Base-by-base conservation (phyloP, 2,888 invertebrate species). In the Chalcis sispes region DNA sequence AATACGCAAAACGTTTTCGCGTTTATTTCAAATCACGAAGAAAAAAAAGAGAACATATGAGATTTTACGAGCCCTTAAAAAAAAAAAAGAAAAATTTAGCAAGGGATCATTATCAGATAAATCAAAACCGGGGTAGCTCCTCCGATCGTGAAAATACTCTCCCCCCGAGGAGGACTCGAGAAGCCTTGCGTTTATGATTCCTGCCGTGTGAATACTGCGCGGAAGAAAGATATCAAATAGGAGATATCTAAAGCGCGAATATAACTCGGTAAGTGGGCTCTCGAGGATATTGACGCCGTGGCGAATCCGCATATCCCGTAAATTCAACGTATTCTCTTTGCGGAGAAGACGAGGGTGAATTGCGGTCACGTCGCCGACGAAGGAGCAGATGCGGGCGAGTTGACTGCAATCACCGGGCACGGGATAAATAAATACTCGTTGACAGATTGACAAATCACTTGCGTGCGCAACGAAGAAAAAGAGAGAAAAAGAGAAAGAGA, bases 181-280 rank as follows among this genome's bases (percentile, higher is more conserved):
- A n/a, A n/a, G 10, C 42, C 32, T 27, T n/a, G n/a, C n/a, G n/a
- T n/a, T n/a, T n/a, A n/a, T n/a, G n/a, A n/a, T n/a, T n/a, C n/a
- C n/a, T n/a, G n/a, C n/a, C n/a, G n/a, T n/a, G n/a, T n/a, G n/a
- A n/a, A n/a, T n/a, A n/a, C n/a, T n/a, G n/a, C n/a, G n/a, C n/a
- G n/a, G n/a, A 32, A 32, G 58, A 7, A 18, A 2, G n/a, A 56
- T 25, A 29, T 58, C 58, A 56, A 67, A 56, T 56, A 67, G 65
- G 27, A 7, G 36, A 50, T 40, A 42, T 56, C 10, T 36, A n/a
- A 10, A 27, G 36, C 23, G 32, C 15, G 80, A 81, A 82, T 81
- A 81, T 82, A 84, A 83, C 82, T 83, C 80, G 83, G 83, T 85
- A 87, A 87, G 86, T 86, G 85, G 86, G 84, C 86, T 86, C 86